phyloP scores from a whole-genome alignment of 2,888 invertebrate genomes.

The Troilus luridus region DNA sequence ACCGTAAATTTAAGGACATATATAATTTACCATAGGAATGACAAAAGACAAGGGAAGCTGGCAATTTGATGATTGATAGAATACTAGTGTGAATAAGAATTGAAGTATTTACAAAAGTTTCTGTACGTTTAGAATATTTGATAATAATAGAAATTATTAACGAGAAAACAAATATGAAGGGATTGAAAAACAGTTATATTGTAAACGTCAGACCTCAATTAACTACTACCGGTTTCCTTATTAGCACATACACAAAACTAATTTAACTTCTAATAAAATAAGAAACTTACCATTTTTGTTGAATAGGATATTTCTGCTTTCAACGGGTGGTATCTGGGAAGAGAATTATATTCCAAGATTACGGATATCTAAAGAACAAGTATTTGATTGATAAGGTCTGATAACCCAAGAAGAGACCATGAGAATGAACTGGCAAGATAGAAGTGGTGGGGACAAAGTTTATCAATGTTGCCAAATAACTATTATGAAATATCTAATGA shows the following conservation, averaged over 20 bases:
- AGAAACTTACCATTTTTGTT: slow-evolving; percentile 25
- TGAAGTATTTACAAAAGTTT: no score
- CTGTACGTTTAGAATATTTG: no score
- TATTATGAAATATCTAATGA: slow-evolving; percentile 5
- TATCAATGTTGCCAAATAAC: slow-evolving; percentile 31
- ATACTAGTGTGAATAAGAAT: no score
- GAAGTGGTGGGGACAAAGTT: slow-evolving; percentile 7
- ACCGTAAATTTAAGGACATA: neutral
- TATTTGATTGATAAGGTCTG: slow-evolving; percentile 17
- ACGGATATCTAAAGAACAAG: neutral
- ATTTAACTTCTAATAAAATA: neutral
- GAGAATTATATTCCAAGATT: neutral
- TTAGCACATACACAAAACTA: neutral
- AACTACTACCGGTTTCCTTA: neutral
- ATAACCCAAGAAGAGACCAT: slow-evolving; percentile 29
- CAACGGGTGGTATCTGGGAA: neutral
- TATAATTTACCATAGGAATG: neutral
- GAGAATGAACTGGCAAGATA: slow-evolving; percentile 10
- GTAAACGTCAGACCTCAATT: neutral
- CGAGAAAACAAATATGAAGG: neutral
- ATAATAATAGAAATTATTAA: no score
- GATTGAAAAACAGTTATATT: neutral
- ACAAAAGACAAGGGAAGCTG: neutral
- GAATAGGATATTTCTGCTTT: slow-evolving; percentile 7
- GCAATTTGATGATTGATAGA: neutral